Evolutionary conservation across 1,140 invertebrate genomes (phyloP), one percentile per base, ranked within the genome.

Genomic region (Diorhabda carinulata): DNA sequence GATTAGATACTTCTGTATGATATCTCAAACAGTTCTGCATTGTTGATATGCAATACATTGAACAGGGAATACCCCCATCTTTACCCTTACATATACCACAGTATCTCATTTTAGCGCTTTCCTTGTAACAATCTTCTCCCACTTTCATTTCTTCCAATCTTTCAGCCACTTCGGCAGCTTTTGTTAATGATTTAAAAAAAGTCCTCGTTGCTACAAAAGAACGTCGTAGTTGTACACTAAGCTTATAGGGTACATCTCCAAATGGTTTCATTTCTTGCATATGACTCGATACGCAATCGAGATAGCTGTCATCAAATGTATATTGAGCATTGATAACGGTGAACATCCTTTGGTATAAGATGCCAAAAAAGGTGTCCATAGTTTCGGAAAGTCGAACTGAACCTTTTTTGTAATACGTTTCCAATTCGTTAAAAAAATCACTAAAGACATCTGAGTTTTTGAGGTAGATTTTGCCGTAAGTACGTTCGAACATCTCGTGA

Each of bases 301-400:
- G 85, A 87, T 83, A 96, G 86, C 90, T 92, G 57, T 92, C 89
- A 80, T 95, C 90, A 77, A 98, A 96, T 58, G 85, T 85, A 78
- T 97, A 97, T 79, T 96, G 94, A 3, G 89, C 86, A 82, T 98
- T 98, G 69, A 98, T 84, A 42, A 98, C 94, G 0, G 89, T 91
- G 82, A 98, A 98, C 95, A 99, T 98, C 80, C 94, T 95, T 81
- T 96, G 91, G 79, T 98, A 96, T 0, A 98, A 87, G 3, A 89
- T 91, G 63, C 88, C 90, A 84, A 98, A 99, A 84, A 99, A 99
- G 67, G 88, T 88, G 73, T 98, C 92, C 89, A 98, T 91, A 25
- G 92, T 91, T 10, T 90, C 89, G 47, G 91, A 87, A 7, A 98
- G 87, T 79, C 96, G 89, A 6, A 92, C 87, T 74, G 90, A 84